phyloP scores from a whole-genome alignment of 2,888 invertebrate genomes.

The Morpho helenor region DNA sequence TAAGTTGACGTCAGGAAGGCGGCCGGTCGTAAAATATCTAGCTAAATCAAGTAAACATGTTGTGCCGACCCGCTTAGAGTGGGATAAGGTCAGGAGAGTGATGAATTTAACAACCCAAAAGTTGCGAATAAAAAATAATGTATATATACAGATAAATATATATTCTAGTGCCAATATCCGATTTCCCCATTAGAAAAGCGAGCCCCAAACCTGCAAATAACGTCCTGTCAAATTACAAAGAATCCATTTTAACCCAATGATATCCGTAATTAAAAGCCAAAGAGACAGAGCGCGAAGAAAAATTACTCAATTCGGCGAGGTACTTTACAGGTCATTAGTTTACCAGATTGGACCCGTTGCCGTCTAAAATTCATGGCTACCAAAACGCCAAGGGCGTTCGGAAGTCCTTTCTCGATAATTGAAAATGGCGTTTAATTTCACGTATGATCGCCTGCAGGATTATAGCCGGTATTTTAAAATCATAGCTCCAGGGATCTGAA shows the following conservation, averaged over 20 bases:
- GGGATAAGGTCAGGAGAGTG: too few species aligned
- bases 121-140: too few species aligned
- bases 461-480: conserved; percentile 26
- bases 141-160: too few species aligned
- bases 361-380: conserved; percentile 53
- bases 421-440: conserved; percentile 49
- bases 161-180: not conserved
- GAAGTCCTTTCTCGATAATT: conserved; percentile 41
- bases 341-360: conserved; percentile 56
- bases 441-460: conserved; percentile 40
- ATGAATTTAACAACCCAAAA: too few species aligned
- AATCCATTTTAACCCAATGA: conserved; percentile 24
- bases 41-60: too few species aligned
- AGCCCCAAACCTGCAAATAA: conserved; percentile 2
- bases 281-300: conserved; percentile 43
- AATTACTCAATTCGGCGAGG: conserved; percentile 64
- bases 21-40: too few species aligned
- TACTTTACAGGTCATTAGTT: conserved; percentile 73
- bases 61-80: too few species aligned
- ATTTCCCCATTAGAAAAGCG: not conserved
- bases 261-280: conserved; percentile 29
- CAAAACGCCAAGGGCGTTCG: conserved; percentile 39
- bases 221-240: conserved; percentile 14
- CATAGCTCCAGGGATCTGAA: conserved; percentile 7
- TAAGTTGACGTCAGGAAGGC: too few species aligned